Conservation (phyloP, 2,888 invertebrate species). For the Nephrotoma appendiculata region DNA sequence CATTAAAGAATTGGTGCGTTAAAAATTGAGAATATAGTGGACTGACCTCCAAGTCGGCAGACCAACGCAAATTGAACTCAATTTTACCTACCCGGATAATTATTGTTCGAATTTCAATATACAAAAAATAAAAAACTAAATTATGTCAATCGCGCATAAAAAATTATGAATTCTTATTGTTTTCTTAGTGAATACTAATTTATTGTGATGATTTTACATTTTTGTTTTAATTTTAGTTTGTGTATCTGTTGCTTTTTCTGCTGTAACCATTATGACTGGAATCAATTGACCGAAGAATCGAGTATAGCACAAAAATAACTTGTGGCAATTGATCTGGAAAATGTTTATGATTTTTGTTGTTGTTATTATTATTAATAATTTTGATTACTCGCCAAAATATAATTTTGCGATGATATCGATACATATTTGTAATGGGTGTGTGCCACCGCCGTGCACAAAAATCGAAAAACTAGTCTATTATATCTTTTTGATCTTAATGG, state of each 20-base stretch:
- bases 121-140: neutral
- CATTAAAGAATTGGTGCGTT: neutral
- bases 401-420: neutral
- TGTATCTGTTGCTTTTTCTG: neutral
- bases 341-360: neutral
- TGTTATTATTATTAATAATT: neutral
- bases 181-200: neutral
- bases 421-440: neutral
- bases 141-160: neutral
- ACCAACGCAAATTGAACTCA: neutral
- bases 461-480: neutral
- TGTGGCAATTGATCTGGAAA: neutral
- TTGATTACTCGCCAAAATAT: neutral
- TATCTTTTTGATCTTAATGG: neutral
- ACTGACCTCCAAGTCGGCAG: neutral
- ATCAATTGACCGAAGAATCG: neutral
- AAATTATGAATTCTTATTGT: neutral
- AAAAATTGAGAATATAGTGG: neutral
- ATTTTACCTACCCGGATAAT: neutral
- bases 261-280: neutral
- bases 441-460: neutral
- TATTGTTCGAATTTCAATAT: neutral
- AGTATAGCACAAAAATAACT: neutral
- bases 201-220: neutral
- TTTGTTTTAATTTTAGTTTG: neutral